These are phyloP conservation scores for Leptinotarsa texana DNA, from an alignment of 1,140 invertebrate genomes.

Conservation along the genomic window DNA sequence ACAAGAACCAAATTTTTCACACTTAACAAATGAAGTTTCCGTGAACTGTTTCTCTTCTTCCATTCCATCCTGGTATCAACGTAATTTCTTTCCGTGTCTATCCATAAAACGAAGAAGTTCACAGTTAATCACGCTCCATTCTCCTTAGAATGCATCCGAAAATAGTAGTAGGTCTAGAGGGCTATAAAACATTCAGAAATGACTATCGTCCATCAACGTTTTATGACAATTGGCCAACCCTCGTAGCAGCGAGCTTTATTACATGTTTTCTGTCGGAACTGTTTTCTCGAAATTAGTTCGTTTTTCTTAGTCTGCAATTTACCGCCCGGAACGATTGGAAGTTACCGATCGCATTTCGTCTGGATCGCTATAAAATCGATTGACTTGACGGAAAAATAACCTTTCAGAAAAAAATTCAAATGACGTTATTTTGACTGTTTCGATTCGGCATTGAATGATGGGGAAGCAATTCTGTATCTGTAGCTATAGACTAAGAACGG, in stretches of 20 bases:
- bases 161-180: conserved; percentile 18
- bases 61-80: no score
- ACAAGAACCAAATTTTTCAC: no score
- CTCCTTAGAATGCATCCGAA: conserved; percentile 3
- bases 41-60: no score
- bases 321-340: not conserved
- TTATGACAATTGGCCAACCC: conserved; percentile 26
- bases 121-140: conserved; percentile 1
- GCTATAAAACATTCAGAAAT: conserved; percentile 23
- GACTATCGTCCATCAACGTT: conserved; percentile 26
- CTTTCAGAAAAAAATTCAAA: no score
- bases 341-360: not conserved
- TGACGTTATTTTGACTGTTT: no score
- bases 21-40: no score
- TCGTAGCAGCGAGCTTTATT: conserved; percentile 9
- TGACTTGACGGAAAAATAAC: no score
- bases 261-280: conserved; percentile 13
- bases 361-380: no score
- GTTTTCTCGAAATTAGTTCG: conserved; percentile 18
- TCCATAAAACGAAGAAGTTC: not conserved
- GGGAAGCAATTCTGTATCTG: no score
- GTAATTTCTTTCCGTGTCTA: no score
- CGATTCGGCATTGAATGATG: no score
- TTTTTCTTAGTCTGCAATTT: conserved; percentile 11
- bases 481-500: no score